phyloP scores from a whole-genome alignment of 2,797 vertebrate species.

The Masticophis lateralis region DNA sequence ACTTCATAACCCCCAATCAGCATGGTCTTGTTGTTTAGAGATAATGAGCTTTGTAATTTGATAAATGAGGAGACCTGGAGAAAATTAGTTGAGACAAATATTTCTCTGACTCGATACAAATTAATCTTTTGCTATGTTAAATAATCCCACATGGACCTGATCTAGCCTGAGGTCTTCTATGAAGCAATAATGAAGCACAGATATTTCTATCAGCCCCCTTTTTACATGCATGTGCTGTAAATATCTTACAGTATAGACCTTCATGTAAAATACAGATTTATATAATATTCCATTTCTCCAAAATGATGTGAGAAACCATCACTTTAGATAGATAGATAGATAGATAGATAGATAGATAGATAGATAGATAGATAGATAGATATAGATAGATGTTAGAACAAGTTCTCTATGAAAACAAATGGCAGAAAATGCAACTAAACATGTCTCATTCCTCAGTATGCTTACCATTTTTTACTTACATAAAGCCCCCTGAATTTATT shows the following conservation, averaged over 20 bases:
- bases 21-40: not conserved
- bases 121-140: not conserved
- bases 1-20: not conserved
- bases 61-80: not conserved
- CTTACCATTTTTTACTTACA: not conserved
- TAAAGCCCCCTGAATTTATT: not conserved
- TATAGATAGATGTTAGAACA: not conserved
- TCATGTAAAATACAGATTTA: not conserved
- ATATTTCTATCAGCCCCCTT: not conserved
- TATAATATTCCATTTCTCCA: not conserved
- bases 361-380: not conserved
- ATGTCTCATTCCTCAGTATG: not conserved
- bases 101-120: not conserved
- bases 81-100: not conserved
- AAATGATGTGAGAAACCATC: not conserved
- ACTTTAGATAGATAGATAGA: not conserved
- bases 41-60: not conserved
- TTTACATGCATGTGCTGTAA: not conserved
- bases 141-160: not conserved
- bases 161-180: not conserved
- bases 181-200: not conserved
- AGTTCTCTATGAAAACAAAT: not conserved
- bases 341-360: too few species aligned
- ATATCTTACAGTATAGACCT: not conserved
- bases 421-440: too few species aligned